Evolutionary conservation across 2,113 vertebrate genomes (phyloP), one percentile per base, ranked within the genome.

Genomic region (Heteronetta atricapilla): DNA sequence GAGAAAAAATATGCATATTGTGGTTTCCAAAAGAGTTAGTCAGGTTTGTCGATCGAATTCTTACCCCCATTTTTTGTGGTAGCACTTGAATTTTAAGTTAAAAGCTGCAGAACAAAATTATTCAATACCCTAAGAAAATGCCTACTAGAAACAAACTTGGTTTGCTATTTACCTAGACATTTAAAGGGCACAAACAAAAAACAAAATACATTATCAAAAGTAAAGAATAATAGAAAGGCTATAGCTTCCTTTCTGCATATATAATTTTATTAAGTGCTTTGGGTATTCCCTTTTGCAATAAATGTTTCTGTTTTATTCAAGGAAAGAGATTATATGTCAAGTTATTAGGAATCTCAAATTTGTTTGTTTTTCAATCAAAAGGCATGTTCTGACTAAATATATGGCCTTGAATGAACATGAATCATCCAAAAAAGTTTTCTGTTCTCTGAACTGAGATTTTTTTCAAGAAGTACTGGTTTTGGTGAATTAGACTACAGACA

Each of bases 361-460:
- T 76, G 76, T 15, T 79, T 95, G 76, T 15, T 79, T 95, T 92
- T 82, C 67, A 88, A 33, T 96, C 82, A 94, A 78, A 94, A 93
- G 40, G 23, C 63, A 38, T 68, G 52, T 68, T 86, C 58, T 66
- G 53, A 59, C 88, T 95, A 95, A 96, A 93, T 93, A 83, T 81
- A 52, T 94, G 87, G 91, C 86, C 96, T 82, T 95, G 89, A 95
- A 90, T 59, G 92, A 97, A 96, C 92, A 95, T 86, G 84, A 94
- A 95, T 96, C 26, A 93, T 68, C 66, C 93, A 34, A 96, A 86
- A 95, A 95, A 94, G 79, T 81, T 86, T 91, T 96, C 80, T 88
- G 60, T 53, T 89, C 36, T 95, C 86, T 82, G 66, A 97, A 86
- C 56, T 87, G 63, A 70, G 26, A 56, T 40, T 72, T 56, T 89